Evolutionary conservation across 2,888 invertebrate species (phyloP), one percentile per base, ranked within the genome.

Genomic region (Aromia moschata): DNA sequence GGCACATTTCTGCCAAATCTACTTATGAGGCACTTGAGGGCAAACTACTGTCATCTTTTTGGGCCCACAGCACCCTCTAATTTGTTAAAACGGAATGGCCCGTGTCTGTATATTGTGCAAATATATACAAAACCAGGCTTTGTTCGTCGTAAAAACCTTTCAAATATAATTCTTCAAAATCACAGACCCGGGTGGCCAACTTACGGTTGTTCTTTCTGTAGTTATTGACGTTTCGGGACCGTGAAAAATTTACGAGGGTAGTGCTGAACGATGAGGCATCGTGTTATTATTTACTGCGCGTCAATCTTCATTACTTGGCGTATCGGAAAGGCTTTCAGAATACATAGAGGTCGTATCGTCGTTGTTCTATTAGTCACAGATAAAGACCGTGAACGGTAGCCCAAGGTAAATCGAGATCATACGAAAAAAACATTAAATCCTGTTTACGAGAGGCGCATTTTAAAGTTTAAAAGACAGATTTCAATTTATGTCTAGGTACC

Each of bases 131-230:
- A 5, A 25, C 25, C 25, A 25, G 3, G 7, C 3, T 25, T 5
- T 25, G 4, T 25, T 7, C 25, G 7, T 5, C 4, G 7, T 25
- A 25, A 25, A 25, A 7, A 7, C 25, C 25, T 25, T 25, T 25
- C 25, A 25, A 3, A 25, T 7, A 25, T 25, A 25, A 25, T 25
- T 25, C 25, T 7, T 25, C 25, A 25, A 25, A 25, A 25, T 25
- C 7, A 25, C 25, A 25, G 7, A 25, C 25, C 25, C 4, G 25
- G n/a, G 2, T 33, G 7, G n/a, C 33, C n/a, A 25, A 41, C 41
- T 41, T 17, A 16, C 18, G 41, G 41, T 16, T 16, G 41, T 41
- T 41, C 41, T 33, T 7, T 33, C 11, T 5, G n/a, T n/a, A n/a
- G n/a, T n/a, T n/a, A n/a, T n/a, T n/a, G n/a, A n/a, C n/a, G n/a